Conservation (phyloP, 2,888 invertebrate species). For the Coecobrya sp. region DNA sequence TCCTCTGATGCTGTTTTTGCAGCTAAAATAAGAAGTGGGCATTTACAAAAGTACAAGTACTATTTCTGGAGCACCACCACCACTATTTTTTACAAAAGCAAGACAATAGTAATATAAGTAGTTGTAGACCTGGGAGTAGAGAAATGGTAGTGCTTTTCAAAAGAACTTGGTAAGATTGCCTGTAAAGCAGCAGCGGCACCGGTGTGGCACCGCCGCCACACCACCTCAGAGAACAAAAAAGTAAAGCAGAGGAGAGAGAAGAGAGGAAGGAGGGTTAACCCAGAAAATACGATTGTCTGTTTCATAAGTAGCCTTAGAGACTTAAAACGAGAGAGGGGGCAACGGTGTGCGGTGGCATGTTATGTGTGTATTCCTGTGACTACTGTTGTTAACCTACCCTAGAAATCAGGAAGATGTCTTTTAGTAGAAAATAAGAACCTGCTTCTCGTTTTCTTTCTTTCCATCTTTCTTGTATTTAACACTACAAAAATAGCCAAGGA, state of each 20-base stretch:
- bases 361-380: not conserved
- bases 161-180: slow-evolving; percentile 63
- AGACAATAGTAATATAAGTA: slow-evolving; percentile 20
- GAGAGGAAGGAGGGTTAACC: slow-evolving; percentile 60
- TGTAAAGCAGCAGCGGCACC: slow-evolving; percentile 17
- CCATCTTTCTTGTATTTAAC: slow-evolving; percentile 63
- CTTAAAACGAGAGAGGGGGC: slow-evolving; percentile 18
- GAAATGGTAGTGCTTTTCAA: slow-evolving; percentile 54
- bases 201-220: slow-evolving; percentile 3
- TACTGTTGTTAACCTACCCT: not conserved
- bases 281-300: slow-evolving; percentile 72
- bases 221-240: slow-evolving; percentile 42
- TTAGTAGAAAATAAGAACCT: slow-evolving; percentile 8
- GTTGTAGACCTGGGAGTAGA: slow-evolving; percentile 22
- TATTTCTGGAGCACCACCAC: slow-evolving; percentile 14
- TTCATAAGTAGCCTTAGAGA: slow-evolving; percentile 74
- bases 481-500: slow-evolving; percentile 18
- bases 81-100: not conserved
- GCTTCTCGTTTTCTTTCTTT: not conserved
- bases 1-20: not conserved
- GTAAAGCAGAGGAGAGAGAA: slow-evolving; percentile 14
- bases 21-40: slow-evolving; percentile 55
- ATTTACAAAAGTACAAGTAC: slow-evolving; percentile 51
- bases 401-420: slow-evolving; percentile 61
- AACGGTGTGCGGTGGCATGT: not conserved